Conservation (phyloP, 2,113 vertebrate species). For the Thalassarche chlororhynchos region DNA sequence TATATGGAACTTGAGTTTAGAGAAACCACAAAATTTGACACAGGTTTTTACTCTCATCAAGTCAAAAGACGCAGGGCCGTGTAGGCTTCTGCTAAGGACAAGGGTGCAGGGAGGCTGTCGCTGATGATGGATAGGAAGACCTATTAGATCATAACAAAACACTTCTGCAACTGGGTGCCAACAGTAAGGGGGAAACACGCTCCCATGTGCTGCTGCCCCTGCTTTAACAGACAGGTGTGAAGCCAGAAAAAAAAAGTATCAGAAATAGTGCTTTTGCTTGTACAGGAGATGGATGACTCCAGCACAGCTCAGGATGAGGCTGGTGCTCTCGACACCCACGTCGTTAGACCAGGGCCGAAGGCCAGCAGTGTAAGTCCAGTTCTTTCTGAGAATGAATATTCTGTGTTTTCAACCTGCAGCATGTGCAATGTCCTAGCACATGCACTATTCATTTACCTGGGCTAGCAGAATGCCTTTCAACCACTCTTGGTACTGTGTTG, state of each 20-base stretch:
- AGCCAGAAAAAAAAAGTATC: not conserved
- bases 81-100: not conserved
- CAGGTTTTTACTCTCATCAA: not conserved
- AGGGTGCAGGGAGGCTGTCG: not conserved
- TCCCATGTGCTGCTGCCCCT: not conserved
- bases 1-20: not conserved
- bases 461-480: not conserved
- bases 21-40: not conserved
- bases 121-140: not conserved
- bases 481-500: not conserved
- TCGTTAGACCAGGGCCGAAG: conserved; percentile 33
- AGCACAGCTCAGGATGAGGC: not conserved
- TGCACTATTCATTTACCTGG: not conserved
- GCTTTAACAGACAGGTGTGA: not conserved
- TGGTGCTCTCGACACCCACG: not conserved
- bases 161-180: not conserved
- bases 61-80: not conserved
- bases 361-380: conserved; percentile 51
- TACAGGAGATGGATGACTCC: conserved; percentile 48
- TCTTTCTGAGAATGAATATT: not conserved
- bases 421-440: not conserved
- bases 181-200: not conserved
- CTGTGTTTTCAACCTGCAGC: not conserved
- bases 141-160: not conserved
- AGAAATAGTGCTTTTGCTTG: not conserved